Evolutionary conservation across 2,113 vertebrate genomes (phyloP).

Genomic region (Melanocharis versteri): DNA sequence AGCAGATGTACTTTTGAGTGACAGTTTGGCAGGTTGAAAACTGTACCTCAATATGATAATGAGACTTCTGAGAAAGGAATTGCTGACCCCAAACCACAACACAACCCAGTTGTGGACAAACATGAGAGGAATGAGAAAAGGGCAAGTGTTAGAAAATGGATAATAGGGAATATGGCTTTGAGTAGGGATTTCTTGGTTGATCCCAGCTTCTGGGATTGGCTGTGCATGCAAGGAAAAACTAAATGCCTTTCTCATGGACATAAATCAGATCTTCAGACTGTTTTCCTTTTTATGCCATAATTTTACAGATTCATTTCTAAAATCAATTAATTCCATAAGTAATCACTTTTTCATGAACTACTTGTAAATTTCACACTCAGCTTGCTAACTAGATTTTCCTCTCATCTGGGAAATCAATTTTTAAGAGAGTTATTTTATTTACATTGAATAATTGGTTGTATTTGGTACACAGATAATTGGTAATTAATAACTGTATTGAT

Average conservation of each 20-base stretch:
- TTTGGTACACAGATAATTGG: slow-evolving; percentile 40
- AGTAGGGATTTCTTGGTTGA: background rate
- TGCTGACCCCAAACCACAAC: background rate
- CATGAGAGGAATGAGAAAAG: background rate
- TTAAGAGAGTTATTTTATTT: slow-evolving; percentile 58
- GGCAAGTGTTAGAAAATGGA: background rate
- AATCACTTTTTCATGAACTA: slow-evolving; percentile 61
- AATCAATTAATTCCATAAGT: slow-evolving; percentile 59
- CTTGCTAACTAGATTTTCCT: slow-evolving; percentile 58
- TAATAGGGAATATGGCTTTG: background rate
- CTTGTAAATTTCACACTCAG: slow-evolving; percentile 65
- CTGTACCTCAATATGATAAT: background rate
- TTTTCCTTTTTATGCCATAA: background rate
- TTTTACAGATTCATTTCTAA: slow-evolving; percentile 39
- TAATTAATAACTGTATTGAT: slow-evolving; percentile 24
- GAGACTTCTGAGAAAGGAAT: background rate
- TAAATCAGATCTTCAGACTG: background rate
- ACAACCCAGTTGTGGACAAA: background rate
- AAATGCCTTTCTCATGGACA: background rate
- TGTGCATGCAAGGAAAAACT: background rate
- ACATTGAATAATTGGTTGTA: slow-evolving; percentile 28
- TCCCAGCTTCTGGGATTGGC: background rate
- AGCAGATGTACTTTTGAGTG: background rate
- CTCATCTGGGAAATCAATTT: slow-evolving; percentile 67
- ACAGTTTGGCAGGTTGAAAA: background rate